These are phyloP conservation scores for Lordiphosa andalusiaca DNA, from an alignment of 2,888 invertebrate species.

Conservation along the genomic window DNA sequence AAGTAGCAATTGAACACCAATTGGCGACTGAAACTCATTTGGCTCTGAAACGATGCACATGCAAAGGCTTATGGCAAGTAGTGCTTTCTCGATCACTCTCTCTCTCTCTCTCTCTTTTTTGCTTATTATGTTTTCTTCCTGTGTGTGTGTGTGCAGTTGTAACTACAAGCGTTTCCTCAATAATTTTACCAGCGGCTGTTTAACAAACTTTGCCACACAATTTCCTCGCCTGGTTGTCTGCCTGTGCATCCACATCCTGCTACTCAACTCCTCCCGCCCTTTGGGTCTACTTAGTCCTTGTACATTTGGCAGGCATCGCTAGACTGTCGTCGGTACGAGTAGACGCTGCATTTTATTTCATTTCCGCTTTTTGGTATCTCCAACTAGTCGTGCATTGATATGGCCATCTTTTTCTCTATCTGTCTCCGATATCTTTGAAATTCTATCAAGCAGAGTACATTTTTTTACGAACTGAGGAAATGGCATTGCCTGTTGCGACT, in stretches of 20 bases:
- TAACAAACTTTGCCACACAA: conserved; percentile 40
- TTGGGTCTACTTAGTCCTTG: conserved; percentile 5
- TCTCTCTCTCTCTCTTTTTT: neutral
- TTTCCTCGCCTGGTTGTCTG: conserved; percentile 9
- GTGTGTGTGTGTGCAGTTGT: conserved; percentile 7
- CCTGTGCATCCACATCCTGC: conserved; percentile 10
- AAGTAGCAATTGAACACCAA: conserved; percentile 5
- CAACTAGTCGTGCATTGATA: conserved; percentile 8
- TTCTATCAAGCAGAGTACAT: neutral
- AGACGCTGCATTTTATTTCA: conserved; percentile 6
- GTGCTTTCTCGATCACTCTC: conserved; percentile 3
- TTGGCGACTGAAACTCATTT: neutral
- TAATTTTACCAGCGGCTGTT: conserved; percentile 55
- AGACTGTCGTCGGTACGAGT: conserved; percentile 1
- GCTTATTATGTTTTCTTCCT: too few species aligned
- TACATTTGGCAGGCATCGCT: conserved; percentile 6
- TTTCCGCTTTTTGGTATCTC: conserved; percentile 11
- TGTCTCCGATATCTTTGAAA: neutral
- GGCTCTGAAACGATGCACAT: neutral
- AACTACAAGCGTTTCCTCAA: conserved; percentile 35
- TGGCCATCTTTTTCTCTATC: conserved; percentile 2
- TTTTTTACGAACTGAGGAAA: neutral
- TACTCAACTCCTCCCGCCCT: neutral
- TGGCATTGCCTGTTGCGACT: conserved; percentile 9
- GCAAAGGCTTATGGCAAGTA: neutral